A percentile compares a stretch with the other conserved stretches of the same genome.
These are phyloP conservation scores for Metridium senile DNA, from an alignment of 92 coral and sea anemone species.

Conservation along the genomic window DNA sequence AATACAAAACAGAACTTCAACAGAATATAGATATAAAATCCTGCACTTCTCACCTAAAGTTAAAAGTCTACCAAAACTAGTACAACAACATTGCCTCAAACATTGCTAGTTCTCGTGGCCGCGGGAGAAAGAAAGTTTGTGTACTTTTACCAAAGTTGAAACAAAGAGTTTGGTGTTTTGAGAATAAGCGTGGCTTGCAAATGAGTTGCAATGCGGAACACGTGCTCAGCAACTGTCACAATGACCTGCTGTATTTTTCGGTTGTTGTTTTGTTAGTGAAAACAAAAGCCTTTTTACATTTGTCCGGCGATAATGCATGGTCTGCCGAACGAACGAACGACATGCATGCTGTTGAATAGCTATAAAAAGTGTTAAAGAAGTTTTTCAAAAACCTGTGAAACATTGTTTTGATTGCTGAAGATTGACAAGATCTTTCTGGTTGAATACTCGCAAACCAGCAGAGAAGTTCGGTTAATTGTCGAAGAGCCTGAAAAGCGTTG, in stretches of 20 bases:
- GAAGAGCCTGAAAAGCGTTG: too few species aligned
- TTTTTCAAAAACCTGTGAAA: neutral
- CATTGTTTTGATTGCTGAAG: neutral
- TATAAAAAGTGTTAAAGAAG: neutral
- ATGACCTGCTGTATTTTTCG: constrained; percentile 1
- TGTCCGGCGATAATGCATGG: constrained; percentile 3
- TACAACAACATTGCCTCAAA: neutral
- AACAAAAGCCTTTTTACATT: constrained; percentile 5
- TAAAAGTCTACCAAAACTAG: neutral
- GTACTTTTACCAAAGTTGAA: neutral
- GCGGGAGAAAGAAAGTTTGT: constrained; percentile 1
- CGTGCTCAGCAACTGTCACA: constrained; percentile 43
- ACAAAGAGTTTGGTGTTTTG: constrained; percentile 25
- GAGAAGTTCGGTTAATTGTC: too few species aligned
- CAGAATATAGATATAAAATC: too few species aligned
- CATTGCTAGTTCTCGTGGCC: neutral
- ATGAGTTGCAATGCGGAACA: constrained; percentile 22
- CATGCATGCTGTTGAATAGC: neutral
- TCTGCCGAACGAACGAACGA: neutral
- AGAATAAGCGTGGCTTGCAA: constrained; percentile 35
- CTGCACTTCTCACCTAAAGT: too few species aligned
- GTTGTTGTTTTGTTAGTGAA: constrained; percentile 16
- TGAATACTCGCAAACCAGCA: too few species aligned
- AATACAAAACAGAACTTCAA: neutral
- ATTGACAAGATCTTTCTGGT: too few species aligned